phyloP scores from a whole-genome alignment of 2,888 invertebrate species.

The Trimorus sp. region DNA sequence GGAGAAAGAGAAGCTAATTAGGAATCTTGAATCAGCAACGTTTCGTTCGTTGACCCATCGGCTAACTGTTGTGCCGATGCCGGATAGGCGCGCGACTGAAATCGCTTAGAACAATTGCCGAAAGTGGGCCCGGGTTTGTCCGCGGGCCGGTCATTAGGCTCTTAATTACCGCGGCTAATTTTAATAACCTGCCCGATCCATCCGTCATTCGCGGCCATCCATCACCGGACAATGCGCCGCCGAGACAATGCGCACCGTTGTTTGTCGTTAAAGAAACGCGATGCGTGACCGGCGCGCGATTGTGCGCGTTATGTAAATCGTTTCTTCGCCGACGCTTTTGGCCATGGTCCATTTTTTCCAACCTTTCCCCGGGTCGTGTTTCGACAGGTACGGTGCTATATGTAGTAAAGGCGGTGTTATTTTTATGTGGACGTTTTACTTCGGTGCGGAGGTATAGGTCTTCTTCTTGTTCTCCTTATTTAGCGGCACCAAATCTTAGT shows the following conservation, averaged over 20 bases:
- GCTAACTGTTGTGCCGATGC: background rate
- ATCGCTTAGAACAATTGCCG: conserved; percentile 69
- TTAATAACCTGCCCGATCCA: conserved; percentile 36
- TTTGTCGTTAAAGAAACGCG: conserved; percentile 38
- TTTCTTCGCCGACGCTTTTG: no score
- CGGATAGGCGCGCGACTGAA: conserved; percentile 4
- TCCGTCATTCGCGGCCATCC: conserved; percentile 24
- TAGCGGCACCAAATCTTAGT: no score
- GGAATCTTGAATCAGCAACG: conserved; percentile 47
- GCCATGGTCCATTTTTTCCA: no score
- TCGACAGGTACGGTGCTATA: no score
- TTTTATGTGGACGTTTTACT: no score
- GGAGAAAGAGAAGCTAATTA: conserved; percentile 55
- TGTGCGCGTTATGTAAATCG: no score
- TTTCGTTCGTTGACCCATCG: conserved; percentile 52
- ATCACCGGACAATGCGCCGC: conserved; percentile 28
- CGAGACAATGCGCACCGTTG: conserved; percentile 21
- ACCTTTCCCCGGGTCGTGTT: no score
- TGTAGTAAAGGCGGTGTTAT: no score
- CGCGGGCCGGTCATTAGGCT: conserved; percentile 76
- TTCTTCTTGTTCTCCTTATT: no score
- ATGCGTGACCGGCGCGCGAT: conserved; percentile 66
- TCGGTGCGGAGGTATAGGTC: no score
- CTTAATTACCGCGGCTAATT: conserved; percentile 64
- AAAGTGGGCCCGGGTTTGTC: conserved; percentile 57